A percentile compares a stretch with the other conserved stretches of the same genome.
These are phyloP conservation scores for Brachyptera putata DNA, from an alignment of 2,888 invertebrate species.

Conservation along the genomic window DNA sequence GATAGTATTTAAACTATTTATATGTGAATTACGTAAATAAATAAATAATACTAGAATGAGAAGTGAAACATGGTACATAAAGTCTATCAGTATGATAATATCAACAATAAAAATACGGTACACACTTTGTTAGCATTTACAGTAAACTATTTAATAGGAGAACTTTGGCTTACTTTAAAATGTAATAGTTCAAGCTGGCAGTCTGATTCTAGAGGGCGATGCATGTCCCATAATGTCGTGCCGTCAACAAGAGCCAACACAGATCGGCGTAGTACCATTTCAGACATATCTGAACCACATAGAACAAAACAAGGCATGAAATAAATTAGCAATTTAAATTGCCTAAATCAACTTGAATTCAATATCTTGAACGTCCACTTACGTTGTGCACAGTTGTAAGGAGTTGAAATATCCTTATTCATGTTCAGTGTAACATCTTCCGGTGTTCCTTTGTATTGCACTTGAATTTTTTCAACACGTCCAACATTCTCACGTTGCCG, in stretches of 20 bases:
- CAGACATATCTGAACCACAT: constrained; percentile 41
- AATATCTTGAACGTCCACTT: no score
- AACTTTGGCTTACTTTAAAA: constrained; percentile 62
- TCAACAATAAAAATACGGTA: no score
- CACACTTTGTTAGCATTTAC: no score
- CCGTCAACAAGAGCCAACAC: constrained; percentile 80
- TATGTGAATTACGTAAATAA: no score
- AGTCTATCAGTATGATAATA: no score
- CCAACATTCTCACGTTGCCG: constrained; percentile 70
- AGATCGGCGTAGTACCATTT: constrained; percentile 63
- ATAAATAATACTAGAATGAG: no score
- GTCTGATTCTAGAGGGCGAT: constrained; percentile 65
- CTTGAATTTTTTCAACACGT: constrained; percentile 86
- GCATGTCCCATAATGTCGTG: constrained; percentile 85
- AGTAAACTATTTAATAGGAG: no score
- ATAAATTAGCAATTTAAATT: constrained; percentile 15
- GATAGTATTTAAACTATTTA: no score
- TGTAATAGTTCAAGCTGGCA: constrained; percentile 60
- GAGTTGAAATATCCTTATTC: constrained; percentile 91
- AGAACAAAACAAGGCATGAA: no score
- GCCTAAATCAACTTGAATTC: no score
- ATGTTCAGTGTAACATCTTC: constrained; percentile 73
- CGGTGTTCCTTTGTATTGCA: constrained; percentile 70
- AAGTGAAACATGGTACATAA: no score
- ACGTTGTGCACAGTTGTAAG: constrained; percentile 88